Evolutionary conservation across 2,888 invertebrate genomes (phyloP), one percentile per base, ranked within the genome.

Genomic region (Ornithoptera priamus): DNA sequence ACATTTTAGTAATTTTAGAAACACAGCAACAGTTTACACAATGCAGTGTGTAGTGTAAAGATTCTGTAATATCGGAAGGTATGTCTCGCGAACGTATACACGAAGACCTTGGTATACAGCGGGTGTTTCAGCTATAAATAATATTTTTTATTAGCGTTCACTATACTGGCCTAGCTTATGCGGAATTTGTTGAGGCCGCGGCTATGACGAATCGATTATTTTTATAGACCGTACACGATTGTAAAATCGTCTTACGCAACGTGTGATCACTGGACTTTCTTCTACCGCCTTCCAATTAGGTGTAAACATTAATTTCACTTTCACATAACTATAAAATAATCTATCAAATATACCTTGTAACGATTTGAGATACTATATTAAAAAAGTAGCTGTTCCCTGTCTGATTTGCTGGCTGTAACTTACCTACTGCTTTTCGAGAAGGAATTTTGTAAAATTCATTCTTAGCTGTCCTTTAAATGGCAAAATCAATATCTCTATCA

Each of bases 91-190:
- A 66, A 42, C 65, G 53, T 30, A 67, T 18, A 63, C 39, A 59
- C 36, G 42, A 62, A 67, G 70, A 67, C 67, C 70, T 70, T 70
- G 70, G 50, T 39, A 50, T 24, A 36, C 64, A 39, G 36, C 58
- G 59, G 58, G 46, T 65, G 64, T 42, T 65, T 22, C 17, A n/a
- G 15, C 64, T 70, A 70, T 70, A 67, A 70, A 70, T 70, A 70
- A 70, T 70, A 63, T 58, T 63, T 70, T 39, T 70, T 67, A 67
- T 67, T 67, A 70, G 59, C 56, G 66, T 66, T 58, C 58, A 66
- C 69, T 57, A 53, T 50, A 60, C 64, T 65, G 60, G 64, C 64
- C 62, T 66, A 50, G 69, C 65, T 62, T 61, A 57, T 42, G 50
- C 39, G 59, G 24, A 66, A 59, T 58, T 59, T 59, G 42, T 65